Evolutionary conservation across 2,797 vertebrate species (phyloP).

Genomic region (Leptodactylus fallax): DNA sequence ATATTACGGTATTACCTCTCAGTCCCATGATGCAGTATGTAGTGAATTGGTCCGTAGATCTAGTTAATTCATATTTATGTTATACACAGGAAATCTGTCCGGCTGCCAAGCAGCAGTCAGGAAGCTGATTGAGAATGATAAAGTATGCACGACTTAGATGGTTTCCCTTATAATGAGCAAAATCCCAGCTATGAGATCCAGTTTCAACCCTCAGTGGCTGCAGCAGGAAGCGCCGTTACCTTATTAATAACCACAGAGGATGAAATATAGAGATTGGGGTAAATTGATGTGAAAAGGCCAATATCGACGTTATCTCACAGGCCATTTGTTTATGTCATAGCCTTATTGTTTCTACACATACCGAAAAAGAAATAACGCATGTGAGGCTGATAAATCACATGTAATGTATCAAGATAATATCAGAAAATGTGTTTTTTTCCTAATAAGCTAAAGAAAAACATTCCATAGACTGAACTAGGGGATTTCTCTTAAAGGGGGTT

Average conservation of each 20-base stretch:
- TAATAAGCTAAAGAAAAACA: not conserved
- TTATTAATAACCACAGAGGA: slow-evolving; percentile 5
- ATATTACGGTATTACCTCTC: not conserved
- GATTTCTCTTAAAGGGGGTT: not conserved
- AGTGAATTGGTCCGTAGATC: not conserved
- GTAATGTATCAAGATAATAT: not conserved
- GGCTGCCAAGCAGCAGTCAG: slow-evolving; percentile 34
- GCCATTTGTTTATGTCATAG: not conserved
- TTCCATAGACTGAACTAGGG: not conserved
- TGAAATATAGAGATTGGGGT: not conserved
- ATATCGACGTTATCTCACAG: not conserved
- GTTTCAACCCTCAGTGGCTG: slow-evolving; percentile 3
- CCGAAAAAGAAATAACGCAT: not conserved
- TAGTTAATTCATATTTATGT: slow-evolving; percentile 26
- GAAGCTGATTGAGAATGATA: slow-evolving; percentile 53
- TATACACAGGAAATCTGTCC: slow-evolving; percentile 28
- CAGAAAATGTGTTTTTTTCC: not conserved
- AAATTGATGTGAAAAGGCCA: not conserved
- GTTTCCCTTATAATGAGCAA: slow-evolving; percentile 22
- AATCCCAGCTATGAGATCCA: slow-evolving; percentile 11
- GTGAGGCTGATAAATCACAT: not conserved
- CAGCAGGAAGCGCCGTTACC: slow-evolving; percentile 6
- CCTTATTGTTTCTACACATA: not conserved
- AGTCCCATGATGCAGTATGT: not conserved
- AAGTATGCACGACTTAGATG: slow-evolving; percentile 16